Conservation (phyloP, 2,113 vertebrate genomes). For the Nansenia antarctica region DNA sequence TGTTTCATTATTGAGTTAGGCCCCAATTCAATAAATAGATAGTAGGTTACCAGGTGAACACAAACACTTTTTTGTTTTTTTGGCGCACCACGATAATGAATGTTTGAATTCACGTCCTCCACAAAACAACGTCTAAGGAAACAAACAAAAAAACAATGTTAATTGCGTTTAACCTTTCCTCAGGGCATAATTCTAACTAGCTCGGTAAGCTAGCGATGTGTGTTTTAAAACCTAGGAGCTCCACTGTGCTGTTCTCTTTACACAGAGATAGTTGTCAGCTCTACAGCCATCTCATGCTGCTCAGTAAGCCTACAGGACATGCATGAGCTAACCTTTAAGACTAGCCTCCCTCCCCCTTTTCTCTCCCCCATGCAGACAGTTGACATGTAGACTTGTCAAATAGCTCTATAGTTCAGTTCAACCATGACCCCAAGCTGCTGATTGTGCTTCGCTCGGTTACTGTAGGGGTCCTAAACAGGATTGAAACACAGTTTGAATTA, state of each 20-base stretch:
- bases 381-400: conserved; percentile 16
- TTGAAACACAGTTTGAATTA: neutral
- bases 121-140: too few relatives aligned
- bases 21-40: too few relatives aligned
- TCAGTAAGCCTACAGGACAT: neutral
- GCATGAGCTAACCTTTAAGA: neutral
- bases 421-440: conserved; percentile 17
- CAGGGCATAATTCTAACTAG: too few relatives aligned
- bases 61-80: too few relatives aligned
- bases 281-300: neutral
- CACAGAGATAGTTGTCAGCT: neutral
- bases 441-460: conserved; percentile 16
- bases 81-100: too few relatives aligned
- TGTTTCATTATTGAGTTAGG: neutral
- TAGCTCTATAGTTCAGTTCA: conserved; percentile 10
- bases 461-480: neutral
- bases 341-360: neutral
- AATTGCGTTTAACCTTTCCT: too few relatives aligned
- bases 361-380: neutral
- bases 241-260: neutral
- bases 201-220: too few relatives aligned
- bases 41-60: too few relatives aligned
- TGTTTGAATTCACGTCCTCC: too few relatives aligned
- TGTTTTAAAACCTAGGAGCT: too few relatives aligned
- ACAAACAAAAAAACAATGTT: too few relatives aligned